Base-by-base conservation (phyloP, 2,113 vertebrate genomes). In the Melanotaenia duboulayi region DNA sequence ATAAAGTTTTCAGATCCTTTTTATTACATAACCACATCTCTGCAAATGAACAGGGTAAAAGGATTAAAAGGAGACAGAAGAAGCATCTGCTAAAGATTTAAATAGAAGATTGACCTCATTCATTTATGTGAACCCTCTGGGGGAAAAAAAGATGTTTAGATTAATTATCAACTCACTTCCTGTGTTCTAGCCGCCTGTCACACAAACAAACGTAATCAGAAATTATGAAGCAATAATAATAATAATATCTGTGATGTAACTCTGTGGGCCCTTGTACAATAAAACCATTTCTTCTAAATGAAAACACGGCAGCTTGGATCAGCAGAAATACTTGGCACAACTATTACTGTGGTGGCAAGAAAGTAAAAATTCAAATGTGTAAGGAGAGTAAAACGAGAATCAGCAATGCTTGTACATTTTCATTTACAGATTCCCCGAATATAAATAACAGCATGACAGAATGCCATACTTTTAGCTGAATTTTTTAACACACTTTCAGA, bases 211-310 rank as follows among this genome's bases (percentile, higher is more conserved):
- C 2, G 14, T 46, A 5, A 46, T 51, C 12, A 35, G 10, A 4
- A 48, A 65, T 66, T 51, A 66, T 9, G 8, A 25, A 79, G 71
- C 76, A 62, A 52, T 56, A 71, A 52, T 65, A 62, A 75, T 56
- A 78, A 65, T 4, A 58, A 37, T 37, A 37, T 11, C 7, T 7
- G 2, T 37, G 35, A 37, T 5, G 5, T 37, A 37, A 37, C 35
- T 37, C 35, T 16, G 28, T 11, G 48, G 13, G 3, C n/a, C n/a
- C n/a, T n/a, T 23, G 56, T 56, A 40, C 69, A 56, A 28, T 28
- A 28, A 28, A 28, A 28, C 3, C 6, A 6, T 6, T 28, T 28
- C 28, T 28, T 28, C 28, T 4, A 28, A 28, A 28, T 6, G 6
- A 28, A 28, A 28, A 28, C 28, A 28, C 28, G 28, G 28, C 28